Evolutionary conservation across 2,113 vertebrate species (phyloP).

Genomic region (Ceyx melanurus): DNA sequence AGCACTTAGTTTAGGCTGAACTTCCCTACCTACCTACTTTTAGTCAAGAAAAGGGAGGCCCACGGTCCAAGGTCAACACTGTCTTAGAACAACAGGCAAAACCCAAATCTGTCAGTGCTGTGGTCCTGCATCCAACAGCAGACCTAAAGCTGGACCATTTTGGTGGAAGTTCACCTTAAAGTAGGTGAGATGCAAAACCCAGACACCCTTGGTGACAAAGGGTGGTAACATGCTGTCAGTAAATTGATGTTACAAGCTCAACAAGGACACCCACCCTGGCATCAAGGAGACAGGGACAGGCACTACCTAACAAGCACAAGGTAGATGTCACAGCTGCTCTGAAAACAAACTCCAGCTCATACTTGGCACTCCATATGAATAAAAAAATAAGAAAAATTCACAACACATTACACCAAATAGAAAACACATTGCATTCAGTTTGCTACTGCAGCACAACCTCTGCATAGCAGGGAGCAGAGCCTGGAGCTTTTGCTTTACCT

Average conservation of each 20-base stretch:
- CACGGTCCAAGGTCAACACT: rapidly evolving
- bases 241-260: not conserved
- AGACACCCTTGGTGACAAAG: not conserved
- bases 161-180: not conserved
- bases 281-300: not conserved
- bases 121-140: not conserved
- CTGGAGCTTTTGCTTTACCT: not conserved
- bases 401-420: not conserved
- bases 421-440: not conserved
- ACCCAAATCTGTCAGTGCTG: rapidly evolving
- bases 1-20: not conserved
- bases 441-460: not conserved
- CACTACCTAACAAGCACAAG: not conserved
- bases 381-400: not conserved
- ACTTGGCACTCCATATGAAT: rapidly evolving
- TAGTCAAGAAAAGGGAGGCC: not conserved
- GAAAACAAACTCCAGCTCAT: not conserved
- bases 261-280: not conserved
- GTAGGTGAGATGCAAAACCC: not conserved
- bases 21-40: not conserved
- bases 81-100: not conserved
- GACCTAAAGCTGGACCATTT: not conserved
- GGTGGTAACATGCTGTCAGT: not conserved
- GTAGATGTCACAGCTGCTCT: not conserved
- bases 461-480: not conserved